phyloP scores from a whole-genome alignment of 2,888 invertebrate species.

The Drosophila mimica region DNA sequence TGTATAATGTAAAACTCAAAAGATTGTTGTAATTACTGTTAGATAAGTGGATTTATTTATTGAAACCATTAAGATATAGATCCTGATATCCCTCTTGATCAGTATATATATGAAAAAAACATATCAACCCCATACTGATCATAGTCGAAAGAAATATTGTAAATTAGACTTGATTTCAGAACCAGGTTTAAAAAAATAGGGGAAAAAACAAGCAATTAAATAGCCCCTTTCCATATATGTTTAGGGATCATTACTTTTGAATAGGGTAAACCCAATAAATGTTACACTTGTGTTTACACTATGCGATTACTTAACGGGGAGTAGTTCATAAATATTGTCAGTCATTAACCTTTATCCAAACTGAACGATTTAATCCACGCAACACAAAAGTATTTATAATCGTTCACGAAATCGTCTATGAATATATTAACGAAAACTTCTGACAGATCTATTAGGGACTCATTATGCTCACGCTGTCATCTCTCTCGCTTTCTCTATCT shows the following conservation, averaged over 20 bases:
- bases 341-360: neutral
- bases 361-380: constrained; percentile 6
- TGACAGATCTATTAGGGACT: constrained; percentile 53
- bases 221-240: neutral
- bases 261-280: neutral
- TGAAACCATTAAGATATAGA: neutral
- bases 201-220: too few species aligned
- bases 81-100: too few species aligned
- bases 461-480: constrained; percentile 32
- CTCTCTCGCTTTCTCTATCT: neutral
- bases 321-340: neutral
- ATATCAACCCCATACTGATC: too few species aligned
- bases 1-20: neutral
- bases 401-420: neutral
- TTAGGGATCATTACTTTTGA: neutral
- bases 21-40: neutral
- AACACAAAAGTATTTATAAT: constrained; percentile 26
- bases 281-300: neutral
- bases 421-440: neutral
- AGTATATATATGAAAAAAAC: neutral
- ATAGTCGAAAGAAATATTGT: neutral
- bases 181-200: neutral
- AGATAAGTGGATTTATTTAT: neutral
- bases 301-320: neutral
- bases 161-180: neutral